Percentiles rank a stretch among this genome's conserved stretches.
Conservation (phyloP, 1,140 invertebrate genomes). For the Oryzaephilus surinamensis region DNA sequence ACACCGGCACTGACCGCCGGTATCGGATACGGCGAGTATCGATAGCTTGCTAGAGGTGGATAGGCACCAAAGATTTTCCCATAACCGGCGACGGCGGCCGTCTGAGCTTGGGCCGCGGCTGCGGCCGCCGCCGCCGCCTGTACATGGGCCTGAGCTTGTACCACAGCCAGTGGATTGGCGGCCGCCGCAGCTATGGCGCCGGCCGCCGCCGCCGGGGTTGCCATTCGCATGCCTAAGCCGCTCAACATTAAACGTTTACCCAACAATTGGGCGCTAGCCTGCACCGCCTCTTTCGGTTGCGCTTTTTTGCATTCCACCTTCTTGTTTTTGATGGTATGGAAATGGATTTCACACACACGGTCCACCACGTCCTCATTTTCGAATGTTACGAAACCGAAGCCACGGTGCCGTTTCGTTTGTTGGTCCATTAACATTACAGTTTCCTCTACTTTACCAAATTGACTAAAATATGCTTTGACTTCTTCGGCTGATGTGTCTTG, state of each 20-base stretch:
- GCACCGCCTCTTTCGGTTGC: constrained; percentile 82
- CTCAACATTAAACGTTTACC: constrained; percentile 63
- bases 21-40: constrained; percentile 61
- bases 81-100: constrained; percentile 44
- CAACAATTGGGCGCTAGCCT: constrained; percentile 54
- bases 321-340: constrained; percentile 86
- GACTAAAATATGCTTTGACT: constrained; percentile 82
- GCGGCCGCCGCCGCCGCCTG: constrained; percentile 46
- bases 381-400: constrained; percentile 87
- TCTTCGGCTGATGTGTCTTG: constrained; percentile 86
- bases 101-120: constrained; percentile 33
- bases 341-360: constrained; percentile 84
- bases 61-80: constrained; percentile 59
- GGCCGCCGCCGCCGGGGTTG: constrained; percentile 42
- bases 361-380: constrained; percentile 86
- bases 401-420: constrained; percentile 81
- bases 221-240: constrained; percentile 53
- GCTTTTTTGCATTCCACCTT: constrained; percentile 90
- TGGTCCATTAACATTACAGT: constrained; percentile 93
- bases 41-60: constrained; percentile 53
- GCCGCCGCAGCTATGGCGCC: constrained; percentile 44
- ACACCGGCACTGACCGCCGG: constrained; percentile 46
- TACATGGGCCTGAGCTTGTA: constrained; percentile 47
- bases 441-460: constrained; percentile 86
- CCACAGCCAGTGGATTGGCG: constrained; percentile 46